Base-by-base conservation (phyloP, 2,113 vertebrate species). In the Nanorana parkeri region DNA sequence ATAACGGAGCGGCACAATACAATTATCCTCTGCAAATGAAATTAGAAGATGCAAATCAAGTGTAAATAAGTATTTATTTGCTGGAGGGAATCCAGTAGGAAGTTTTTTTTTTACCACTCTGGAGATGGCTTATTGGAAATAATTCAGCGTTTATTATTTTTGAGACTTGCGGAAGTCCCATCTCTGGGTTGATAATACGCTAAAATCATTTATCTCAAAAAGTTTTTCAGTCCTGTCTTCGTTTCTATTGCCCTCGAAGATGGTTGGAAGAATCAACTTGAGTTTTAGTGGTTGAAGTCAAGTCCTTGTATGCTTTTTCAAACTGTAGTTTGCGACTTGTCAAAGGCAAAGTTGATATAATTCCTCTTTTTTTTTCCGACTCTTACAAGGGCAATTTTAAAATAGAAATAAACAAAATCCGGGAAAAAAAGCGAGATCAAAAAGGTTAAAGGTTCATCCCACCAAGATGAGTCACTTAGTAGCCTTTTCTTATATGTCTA, bases 21-120 rank as follows among this genome's bases (percentile, higher is more conserved):
- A 77, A 77, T 77, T 77, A 77, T 64, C 21, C 75, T 52, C 6
- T 19, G 36, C 7, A 77, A 75, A 75, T 63, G 75, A 65, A 28
- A 77, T 77, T 65, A 77, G 23, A 65, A 77, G 58, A 77, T 77
- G 75, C 75, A 77, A 64, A 77, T 77, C 60, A 77, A 65, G 75
- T 77, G 75, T 77, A 77, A 77, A 77, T 77, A 77, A 77, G 75
- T 77, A 54, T 77, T 77, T 65, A 52, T 47, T 52, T 65, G 60
- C 75, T 77, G 75, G 58, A 63, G 17, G 29, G 15, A 3, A 51
- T 65, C 75, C 75, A 77, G 60, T 8, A 11, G 23, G 36, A n/a
- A 26, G 36, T 77, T 24, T 16, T 23, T 60, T 60, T 23, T 32
- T 32, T 23, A 1, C 41, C 19, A 52, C 75, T 52, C 60, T 41